These are phyloP conservation scores for Panthera uncia DNA, from an alignment of 2,113 vertebrate species.

Conservation along the genomic window DNA sequence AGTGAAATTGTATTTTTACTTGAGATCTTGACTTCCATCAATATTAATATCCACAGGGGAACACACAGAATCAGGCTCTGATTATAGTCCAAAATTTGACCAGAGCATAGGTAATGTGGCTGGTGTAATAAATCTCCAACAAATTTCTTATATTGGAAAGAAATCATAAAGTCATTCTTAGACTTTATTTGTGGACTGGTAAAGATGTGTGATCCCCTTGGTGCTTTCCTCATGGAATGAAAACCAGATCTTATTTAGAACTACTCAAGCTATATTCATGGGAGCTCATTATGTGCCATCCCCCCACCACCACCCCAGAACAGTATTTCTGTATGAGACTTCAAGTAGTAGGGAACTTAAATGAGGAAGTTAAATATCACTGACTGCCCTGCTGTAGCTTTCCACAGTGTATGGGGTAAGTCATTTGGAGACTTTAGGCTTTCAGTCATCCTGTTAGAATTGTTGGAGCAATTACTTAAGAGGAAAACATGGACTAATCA, in stretches of 20 bases:
- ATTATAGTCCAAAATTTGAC: conserved; percentile 19
- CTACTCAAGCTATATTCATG: conserved; percentile 49
- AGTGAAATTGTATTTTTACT: conserved; percentile 27
- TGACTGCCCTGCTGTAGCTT: conserved; percentile 4
- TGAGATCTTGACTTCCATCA: background rate
- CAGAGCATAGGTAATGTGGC: background rate
- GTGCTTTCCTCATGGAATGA: conserved; percentile 49
- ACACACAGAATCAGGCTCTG: background rate
- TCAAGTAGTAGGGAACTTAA: conserved; percentile 46
- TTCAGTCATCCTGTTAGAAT: conserved; percentile 57
- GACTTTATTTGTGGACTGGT: background rate
- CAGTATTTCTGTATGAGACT: conserved; percentile 65
- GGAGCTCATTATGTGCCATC: conserved; percentile 49
- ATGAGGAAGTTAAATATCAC: conserved; percentile 61
- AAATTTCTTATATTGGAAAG: conserved; percentile 34
- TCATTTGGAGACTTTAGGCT: conserved; percentile 49
- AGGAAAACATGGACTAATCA: conserved; percentile 64
- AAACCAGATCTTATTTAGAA: conserved; percentile 56
- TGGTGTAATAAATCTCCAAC: background rate
- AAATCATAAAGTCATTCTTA: conserved; percentile 19
- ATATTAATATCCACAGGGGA: background rate
- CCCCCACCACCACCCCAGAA: background rate
- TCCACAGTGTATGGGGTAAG: conserved; percentile 32
- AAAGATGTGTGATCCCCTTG: conserved; percentile 24
- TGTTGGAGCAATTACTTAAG: conserved; percentile 67